phyloP scores from a whole-genome alignment of 2,113 vertebrate species.

The Mormyrus lacerda region DNA sequence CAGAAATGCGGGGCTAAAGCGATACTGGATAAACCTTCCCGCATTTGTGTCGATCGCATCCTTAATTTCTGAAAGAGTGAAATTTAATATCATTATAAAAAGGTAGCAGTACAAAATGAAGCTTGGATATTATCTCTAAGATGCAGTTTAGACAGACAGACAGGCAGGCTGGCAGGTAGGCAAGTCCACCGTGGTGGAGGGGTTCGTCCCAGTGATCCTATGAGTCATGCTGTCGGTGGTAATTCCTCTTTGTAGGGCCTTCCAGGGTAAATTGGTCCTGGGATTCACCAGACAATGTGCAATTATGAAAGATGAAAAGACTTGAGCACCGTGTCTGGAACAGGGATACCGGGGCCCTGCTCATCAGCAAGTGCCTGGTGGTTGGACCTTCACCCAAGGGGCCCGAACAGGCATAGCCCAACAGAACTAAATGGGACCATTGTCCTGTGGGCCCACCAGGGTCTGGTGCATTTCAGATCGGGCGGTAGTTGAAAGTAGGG shows the following conservation, averaged over 20 bases:
- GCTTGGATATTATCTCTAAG: background rate
- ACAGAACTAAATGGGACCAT: background rate
- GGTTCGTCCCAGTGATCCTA: background rate
- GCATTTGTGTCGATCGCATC: constrained; percentile 39
- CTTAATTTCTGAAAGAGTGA: constrained; percentile 37
- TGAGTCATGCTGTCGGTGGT: background rate
- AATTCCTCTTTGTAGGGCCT: background rate
- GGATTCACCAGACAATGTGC: background rate
- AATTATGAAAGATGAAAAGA: background rate
- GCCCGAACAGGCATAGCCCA: background rate
- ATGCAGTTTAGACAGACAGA: background rate
- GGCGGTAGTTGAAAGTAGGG: background rate
- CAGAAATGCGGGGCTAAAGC: constrained; percentile 49
- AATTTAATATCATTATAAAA: background rate
- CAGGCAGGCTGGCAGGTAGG: background rate
- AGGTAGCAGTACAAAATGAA: background rate
- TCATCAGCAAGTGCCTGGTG: background rate
- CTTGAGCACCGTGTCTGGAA: background rate
- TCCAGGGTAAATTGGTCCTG: background rate
- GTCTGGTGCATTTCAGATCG: background rate
- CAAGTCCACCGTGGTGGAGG: background rate
- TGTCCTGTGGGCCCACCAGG: too few species aligned
- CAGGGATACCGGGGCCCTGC: background rate
- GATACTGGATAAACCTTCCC: constrained; percentile 50
- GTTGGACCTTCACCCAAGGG: background rate